Percentiles rank a stretch among this genome's conserved stretches.
Conservation (phyloP, 37 sponge, comb jelly and placozoan species). For the Cliona cf. orientalis region DNA sequence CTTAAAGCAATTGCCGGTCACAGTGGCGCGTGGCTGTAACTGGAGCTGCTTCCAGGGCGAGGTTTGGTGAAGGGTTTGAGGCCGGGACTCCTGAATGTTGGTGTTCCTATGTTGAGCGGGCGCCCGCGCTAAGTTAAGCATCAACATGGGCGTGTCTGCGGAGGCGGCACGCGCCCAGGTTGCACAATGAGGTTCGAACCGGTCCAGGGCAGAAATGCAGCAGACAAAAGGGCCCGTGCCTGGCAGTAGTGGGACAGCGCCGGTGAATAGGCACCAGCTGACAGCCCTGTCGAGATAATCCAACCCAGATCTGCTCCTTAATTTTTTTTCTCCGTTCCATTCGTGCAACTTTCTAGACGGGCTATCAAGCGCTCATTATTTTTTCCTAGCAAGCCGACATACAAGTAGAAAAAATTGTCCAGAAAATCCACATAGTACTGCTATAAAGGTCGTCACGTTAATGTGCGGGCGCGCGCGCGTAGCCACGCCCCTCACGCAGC, state of each 20-base stretch:
- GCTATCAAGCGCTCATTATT: no score
- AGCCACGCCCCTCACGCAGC: no score
- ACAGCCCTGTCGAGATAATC: slow-evolving; percentile 89
- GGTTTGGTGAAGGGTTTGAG: slow-evolving; percentile 89
- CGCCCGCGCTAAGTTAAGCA: slow-evolving; percentile 95
- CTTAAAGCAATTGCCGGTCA: slow-evolving; percentile 78
- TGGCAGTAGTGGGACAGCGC: slow-evolving; percentile 95
- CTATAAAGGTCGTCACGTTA: no score
- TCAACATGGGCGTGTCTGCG: slow-evolving; percentile 88
- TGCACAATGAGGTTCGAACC: slow-evolving; percentile 93
- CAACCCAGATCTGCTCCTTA: slow-evolving; percentile 64
- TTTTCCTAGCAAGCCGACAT: no score
- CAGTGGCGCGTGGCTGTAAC: slow-evolving; percentile 95
- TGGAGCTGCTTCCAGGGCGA: slow-evolving; percentile 75
- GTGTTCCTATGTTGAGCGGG: slow-evolving; percentile 94
- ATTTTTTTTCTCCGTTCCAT: no score
- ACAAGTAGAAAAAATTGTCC: no score
- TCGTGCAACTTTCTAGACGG: no score
- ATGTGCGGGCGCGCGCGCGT: no score
- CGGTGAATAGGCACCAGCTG: slow-evolving; percentile 90
- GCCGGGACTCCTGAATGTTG: slow-evolving; percentile 90
- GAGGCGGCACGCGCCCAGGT: slow-evolving; percentile 91
- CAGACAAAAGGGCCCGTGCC: slow-evolving; percentile 97
- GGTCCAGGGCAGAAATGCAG: slow-evolving; percentile 97
- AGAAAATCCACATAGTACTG: no score